Evolutionary conservation across 92 coral and sea anemone species (phyloP).

Genomic region (Chrysogorgia sp.): DNA sequence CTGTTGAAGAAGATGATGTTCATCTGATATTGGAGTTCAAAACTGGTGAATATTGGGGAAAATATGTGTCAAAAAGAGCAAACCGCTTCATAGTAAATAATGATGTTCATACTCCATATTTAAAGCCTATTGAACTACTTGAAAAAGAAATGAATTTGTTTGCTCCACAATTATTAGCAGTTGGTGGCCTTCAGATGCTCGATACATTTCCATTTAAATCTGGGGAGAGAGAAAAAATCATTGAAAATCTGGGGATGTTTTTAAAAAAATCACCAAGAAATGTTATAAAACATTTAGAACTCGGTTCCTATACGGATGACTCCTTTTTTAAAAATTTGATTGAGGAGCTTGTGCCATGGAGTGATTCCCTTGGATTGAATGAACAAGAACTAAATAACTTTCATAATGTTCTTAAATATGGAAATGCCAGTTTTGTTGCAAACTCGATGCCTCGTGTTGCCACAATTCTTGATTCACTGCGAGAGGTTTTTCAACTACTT

Average conservation of each 20-base stretch:
- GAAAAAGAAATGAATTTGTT: constrained; percentile 42
- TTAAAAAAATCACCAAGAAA: constrained; percentile 48
- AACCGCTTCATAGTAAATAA: constrained; percentile 83
- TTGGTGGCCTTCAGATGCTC: constrained; percentile 85
- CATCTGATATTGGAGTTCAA: constrained; percentile 79
- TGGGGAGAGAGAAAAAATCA: constrained; percentile 62
- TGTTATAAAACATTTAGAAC: constrained; percentile 78
- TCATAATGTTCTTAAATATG: constrained; percentile 65
- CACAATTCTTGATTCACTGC: constrained; percentile 75
- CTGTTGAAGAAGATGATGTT: constrained; percentile 71
- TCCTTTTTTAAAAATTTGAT: constrained; percentile 69
- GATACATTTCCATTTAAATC: constrained; percentile 78
- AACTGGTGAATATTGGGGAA: constrained; percentile 75
- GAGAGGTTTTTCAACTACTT: constrained; percentile 73
- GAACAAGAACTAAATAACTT: constrained; percentile 90
- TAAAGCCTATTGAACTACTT: constrained; percentile 70
- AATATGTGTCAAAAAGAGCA: constrained; percentile 73
- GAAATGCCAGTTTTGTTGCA: constrained; percentile 75
- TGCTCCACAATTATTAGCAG: constrained; percentile 60
- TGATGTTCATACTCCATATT: constrained; percentile 80
- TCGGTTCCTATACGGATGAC: constrained; percentile 89
- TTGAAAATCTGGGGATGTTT: constrained; percentile 65
- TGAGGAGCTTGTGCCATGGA: constrained; percentile 72
- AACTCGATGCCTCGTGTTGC: constrained; percentile 94
- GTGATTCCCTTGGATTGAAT: constrained; percentile 82